Base-by-base conservation (phyloP, 1,140 invertebrate species). In the Limonius californicus region DNA sequence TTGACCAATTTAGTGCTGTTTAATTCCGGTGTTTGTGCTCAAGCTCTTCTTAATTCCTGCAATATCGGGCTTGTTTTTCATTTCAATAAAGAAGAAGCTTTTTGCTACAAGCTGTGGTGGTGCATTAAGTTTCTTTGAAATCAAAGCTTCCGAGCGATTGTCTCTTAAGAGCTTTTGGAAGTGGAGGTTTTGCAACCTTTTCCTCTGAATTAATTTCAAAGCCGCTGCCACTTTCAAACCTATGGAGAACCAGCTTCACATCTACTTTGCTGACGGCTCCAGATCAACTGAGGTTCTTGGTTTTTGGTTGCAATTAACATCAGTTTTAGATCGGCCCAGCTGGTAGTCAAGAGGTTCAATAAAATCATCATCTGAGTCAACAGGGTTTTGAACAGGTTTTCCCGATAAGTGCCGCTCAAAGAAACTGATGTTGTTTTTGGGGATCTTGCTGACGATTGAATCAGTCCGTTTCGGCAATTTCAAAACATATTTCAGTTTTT, bases 231-330 rank as follows among this genome's bases (percentile, higher is more conserved):
- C 62, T 72, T 62, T 76, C 75, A 54, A 76, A 76, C 53, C 74
- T 75, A 42, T 67, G 61, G 14, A 76, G 60, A 15, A 76, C 71
- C 55, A 71, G 71, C 56, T 72, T 76, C 20, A 77, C 70, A 61
- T 76, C 64, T 6, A 77, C 72, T 57, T 75, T 75, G 45, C 61
- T 69, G 3, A 74, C 69, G n/a, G 70, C 69, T 75, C 75, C 45
- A 75, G 65, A 64, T 77, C 73, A 8, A 77, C 70, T 7, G 73
- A 75, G 39, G 59, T 69, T 27, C 60, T 68, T 56, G 72, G 55
- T 1, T 68, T 62, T 65, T 67, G 62, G 45, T 65, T 67, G 45
- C 67, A 71, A 61, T 67, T 53, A 43, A 75, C 63, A 39, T 77
- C 74, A 4, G 75, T 77, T 70, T 76, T 76, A 2, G 74, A 76